These are phyloP conservation scores for Alligator mississippiensis DNA, from an alignment of 2,113 vertebrate genomes.

Conservation along the genomic window DNA sequence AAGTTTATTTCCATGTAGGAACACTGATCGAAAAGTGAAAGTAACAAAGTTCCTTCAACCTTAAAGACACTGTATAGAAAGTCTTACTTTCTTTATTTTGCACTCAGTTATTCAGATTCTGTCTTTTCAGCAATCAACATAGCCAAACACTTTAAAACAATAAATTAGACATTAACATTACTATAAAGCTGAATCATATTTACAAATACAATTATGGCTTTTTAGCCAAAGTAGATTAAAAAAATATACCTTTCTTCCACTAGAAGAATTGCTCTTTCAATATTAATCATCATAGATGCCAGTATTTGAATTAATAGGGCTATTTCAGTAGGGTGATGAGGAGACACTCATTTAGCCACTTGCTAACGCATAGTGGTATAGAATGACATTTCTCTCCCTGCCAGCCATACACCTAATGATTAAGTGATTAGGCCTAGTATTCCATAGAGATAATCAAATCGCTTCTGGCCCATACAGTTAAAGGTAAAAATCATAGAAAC, in stretches of 20 bases:
- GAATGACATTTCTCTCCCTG: accelerated
- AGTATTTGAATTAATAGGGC: accelerated
- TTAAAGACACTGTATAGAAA: not conserved
- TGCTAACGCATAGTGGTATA: not conserved
- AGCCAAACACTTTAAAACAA: not conserved
- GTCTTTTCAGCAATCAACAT: not conserved
- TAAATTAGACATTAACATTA: accelerated
- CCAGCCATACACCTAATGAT: accelerated
- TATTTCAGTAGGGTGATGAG: no score
- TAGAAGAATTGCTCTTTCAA: not conserved
- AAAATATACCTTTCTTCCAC: not conserved
- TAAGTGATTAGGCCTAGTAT: accelerated
- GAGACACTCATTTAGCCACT: not conserved
- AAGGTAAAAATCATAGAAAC: not conserved
- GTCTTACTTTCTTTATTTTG: not conserved
- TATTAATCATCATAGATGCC: not conserved
- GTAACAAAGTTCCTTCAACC: accelerated
- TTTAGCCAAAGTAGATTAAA: not conserved
- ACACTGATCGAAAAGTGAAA: not conserved
- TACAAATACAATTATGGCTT: not conserved
- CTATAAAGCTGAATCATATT: not conserved
- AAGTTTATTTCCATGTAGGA: not conserved
- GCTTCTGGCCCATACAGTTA: not conserved
- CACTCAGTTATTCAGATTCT: not conserved
- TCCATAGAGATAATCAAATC: no score